Evolutionary conservation across 2,797 vertebrate species (phyloP), one percentile per base, ranked within the genome.

Genomic region (Cyprinella venusta): DNA sequence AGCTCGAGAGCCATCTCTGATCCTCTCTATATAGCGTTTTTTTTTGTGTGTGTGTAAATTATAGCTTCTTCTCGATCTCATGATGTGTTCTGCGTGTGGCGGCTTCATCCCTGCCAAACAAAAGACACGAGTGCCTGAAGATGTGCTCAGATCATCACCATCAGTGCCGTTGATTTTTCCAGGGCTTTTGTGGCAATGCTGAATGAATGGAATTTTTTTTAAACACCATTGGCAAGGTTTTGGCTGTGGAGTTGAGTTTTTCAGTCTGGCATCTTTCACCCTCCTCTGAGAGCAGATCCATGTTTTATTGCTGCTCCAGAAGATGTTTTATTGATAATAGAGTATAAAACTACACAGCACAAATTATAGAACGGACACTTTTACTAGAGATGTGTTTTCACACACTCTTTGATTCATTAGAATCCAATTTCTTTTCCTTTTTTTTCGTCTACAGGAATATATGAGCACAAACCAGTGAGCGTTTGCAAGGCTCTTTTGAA

Each of bases 251-350:
- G 36, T 24, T 59, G 16, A 12, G 67, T 48, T 65, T n/a, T 36
- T 5, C 38, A 26, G 59, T 26, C 24, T 79, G 70, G 18, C 33
- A 45, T 84, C 56, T 72, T 38, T 72, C 24, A 38, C 50, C 59
- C 71, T 71, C n/a, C 70, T 42, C 79, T 80, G 71, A 81, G 80
- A 85, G 40, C 68, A 59, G 75, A 48, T 78, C 56, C n/a, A 3
- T 1, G 59, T 15, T 33, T 77, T 77, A 77, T 77, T 63, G 76
- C 40, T 63, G 33, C 38, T 16, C 24, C 24, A 16, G 12, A 13
- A 33, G 19, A 64, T 69, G 40, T 48, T 77, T 77, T 77, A 77
- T 64, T 48, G 40, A 77, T 30, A 30, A 30, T 33, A 64, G 40
- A 12, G 18, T 15, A 30, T 48, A 64, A 63, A 76, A 76, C 24